Evolutionary conservation across 2,797 vertebrate genomes (phyloP).

Genomic region (Diceros bicornis): DNA sequence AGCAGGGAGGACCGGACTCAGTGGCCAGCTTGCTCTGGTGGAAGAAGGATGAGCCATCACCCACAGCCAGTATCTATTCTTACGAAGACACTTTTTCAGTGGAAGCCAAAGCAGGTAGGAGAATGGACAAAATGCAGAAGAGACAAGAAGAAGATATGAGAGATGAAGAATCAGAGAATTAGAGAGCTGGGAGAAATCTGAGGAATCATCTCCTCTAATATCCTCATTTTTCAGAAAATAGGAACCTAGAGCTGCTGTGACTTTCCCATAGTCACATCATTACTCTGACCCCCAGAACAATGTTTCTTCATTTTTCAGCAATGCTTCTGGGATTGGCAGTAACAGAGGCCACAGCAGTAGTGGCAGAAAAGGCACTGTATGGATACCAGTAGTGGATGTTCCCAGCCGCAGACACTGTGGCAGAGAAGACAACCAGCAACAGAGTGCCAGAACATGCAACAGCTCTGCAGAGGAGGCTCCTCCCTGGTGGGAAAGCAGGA

Average conservation of each 20-base stretch:
- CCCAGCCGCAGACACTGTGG: fast-evolving
- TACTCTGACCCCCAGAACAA: neutral
- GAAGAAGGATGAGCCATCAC: neutral
- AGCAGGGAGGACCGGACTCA: neutral
- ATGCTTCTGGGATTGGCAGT: neutral
- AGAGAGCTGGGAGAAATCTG: neutral
- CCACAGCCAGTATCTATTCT: neutral
- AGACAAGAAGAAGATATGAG: neutral
- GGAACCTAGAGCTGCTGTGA: neutral
- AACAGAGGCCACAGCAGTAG: fast-evolving
- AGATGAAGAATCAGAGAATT: neutral
- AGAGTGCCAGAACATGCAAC: fast-evolving
- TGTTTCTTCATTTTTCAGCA: neutral
- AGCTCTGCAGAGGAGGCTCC: too few relatives aligned
- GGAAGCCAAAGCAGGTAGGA: neutral
- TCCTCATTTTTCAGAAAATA: neutral
- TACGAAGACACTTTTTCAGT: neutral
- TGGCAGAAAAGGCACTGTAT: fast-evolving
- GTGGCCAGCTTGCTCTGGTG: too few relatives aligned
- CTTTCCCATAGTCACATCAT: fast-evolving
- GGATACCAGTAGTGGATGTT: neutral
- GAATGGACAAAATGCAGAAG: neutral
- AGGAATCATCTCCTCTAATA: neutral
- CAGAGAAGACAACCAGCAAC: neutral
- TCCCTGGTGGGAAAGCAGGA: fast-evolving